phyloP scores from a whole-genome alignment of 2,797 vertebrate genomes.

The Esox masquinongy region DNA sequence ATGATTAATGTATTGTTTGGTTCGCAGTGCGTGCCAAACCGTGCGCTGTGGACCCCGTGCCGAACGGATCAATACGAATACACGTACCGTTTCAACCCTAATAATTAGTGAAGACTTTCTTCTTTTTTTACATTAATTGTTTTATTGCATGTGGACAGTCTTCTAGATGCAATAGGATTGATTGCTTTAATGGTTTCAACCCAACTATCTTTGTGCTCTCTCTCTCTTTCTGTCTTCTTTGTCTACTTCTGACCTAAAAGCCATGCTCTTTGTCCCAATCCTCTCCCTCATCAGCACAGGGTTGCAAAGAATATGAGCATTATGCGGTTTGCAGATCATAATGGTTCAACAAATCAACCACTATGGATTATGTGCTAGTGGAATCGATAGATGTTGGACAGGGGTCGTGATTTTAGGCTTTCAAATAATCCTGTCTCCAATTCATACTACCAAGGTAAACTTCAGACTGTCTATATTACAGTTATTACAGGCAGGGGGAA shows the following conservation, averaged over 20 bases:
- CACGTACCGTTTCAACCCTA: background rate
- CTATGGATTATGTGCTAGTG: conserved; percentile 84
- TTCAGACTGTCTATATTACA: conserved; percentile 47
- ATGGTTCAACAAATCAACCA: conserved; percentile 86
- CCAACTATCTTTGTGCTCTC: conserved; percentile 40
- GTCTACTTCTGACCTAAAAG: conserved; percentile 55
- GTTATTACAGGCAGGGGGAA: conserved; percentile 33
- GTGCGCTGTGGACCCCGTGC: too few species aligned
- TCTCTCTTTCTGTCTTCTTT: conserved; percentile 37
- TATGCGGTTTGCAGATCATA: conserved; percentile 85
- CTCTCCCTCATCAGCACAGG: conserved; percentile 73
- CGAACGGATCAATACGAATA: background rate
- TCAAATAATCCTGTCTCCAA: conserved; percentile 76
- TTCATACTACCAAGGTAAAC: conserved; percentile 77
- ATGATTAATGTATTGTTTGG: background rate
- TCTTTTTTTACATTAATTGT: conserved; percentile 52
- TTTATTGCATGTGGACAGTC: conserved; percentile 70
- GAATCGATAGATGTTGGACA: conserved; percentile 80
- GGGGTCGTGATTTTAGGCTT: conserved; percentile 81
- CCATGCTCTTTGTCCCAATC: conserved; percentile 61
- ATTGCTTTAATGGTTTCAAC: conserved; percentile 71
- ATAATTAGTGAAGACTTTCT: conserved; percentile 7
- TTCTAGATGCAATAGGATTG: conserved; percentile 69
- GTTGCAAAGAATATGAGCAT: conserved; percentile 82
- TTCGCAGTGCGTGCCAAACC: too few species aligned